Conservation (phyloP, 2,113 vertebrate genomes). For the Rhabdomys dilectus region DNA sequence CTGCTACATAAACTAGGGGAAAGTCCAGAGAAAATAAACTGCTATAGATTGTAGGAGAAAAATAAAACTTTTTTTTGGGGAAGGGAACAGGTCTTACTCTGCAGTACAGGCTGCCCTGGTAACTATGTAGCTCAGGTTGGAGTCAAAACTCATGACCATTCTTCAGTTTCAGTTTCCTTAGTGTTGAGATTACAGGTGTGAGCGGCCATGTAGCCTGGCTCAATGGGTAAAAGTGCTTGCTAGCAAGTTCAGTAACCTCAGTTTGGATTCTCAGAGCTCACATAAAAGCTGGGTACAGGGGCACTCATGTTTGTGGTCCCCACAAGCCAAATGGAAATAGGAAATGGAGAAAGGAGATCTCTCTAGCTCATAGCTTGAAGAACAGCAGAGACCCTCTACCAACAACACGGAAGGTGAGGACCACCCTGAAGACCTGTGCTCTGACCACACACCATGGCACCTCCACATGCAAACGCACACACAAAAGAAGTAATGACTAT, state of each 20-base stretch:
- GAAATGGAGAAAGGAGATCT: background rate
- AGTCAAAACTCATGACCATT: background rate
- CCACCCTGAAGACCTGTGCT: background rate
- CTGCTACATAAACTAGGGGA: background rate
- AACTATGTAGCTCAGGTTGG: background rate
- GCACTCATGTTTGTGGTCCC: background rate
- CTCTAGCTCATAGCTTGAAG: background rate
- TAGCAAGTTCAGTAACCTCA: background rate
- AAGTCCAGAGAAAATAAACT: slow-evolving; percentile 25
- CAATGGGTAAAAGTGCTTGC: background rate
- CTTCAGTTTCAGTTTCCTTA: background rate
- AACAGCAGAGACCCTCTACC: background rate
- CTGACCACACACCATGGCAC: background rate
- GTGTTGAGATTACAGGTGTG: background rate
- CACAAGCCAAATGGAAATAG: background rate
- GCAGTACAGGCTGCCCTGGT: background rate
- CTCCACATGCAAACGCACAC: background rate
- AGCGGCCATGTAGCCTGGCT: background rate
- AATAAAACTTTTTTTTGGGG: background rate
- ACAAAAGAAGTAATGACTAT: background rate
- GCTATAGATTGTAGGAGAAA: background rate
- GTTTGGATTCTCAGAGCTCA: background rate
- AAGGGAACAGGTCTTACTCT: background rate
- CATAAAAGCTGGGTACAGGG: background rate
- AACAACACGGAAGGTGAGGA: background rate